These are phyloP conservation scores for Ceramica pisi DNA, from an alignment of 2,888 invertebrate species.

Conservation along the genomic window DNA sequence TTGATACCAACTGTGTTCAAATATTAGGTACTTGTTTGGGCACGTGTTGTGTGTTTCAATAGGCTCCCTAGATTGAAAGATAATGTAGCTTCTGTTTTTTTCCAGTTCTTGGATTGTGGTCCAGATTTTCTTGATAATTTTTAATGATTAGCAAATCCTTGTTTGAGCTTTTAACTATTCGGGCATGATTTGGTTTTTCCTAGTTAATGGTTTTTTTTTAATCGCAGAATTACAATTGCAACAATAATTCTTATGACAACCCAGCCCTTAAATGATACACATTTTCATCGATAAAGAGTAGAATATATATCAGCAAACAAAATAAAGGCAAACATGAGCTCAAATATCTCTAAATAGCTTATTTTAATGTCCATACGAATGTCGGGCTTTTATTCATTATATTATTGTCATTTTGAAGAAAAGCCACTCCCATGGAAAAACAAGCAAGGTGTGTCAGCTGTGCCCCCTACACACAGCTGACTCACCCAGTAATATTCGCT, in stretches of 20 bases:
- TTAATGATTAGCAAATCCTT: neutral
- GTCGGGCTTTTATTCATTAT: too few species aligned
- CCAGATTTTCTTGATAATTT: neutral
- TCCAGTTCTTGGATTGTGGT: neutral
- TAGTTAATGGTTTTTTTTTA: too few species aligned
- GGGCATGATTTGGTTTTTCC: too few species aligned
- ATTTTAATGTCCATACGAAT: too few species aligned
- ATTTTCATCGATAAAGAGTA: too few species aligned
- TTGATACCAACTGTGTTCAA: conserved; percentile 31
- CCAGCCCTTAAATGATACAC: too few species aligned
- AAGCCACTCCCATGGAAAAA: neutral
- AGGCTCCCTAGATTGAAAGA: neutral
- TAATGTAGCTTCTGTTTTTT: neutral
- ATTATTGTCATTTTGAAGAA: neutral
- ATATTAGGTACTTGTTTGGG: conserved; percentile 2
- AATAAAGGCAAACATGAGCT: too few species aligned
- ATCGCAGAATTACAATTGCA: too few species aligned
- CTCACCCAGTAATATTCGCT: conserved; percentile 20
- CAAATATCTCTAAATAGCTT: too few species aligned
- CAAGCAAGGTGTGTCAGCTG: neutral
- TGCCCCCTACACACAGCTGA: conserved; percentile 8
- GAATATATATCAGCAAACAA: too few species aligned
- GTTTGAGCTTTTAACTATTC: neutral
- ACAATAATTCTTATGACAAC: too few species aligned
- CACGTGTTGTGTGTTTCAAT: conserved; percentile 22